These are phyloP conservation scores for Chiloscyllium punctatum DNA, from an alignment of 2,797 vertebrate genomes.

Conservation along the genomic window DNA sequence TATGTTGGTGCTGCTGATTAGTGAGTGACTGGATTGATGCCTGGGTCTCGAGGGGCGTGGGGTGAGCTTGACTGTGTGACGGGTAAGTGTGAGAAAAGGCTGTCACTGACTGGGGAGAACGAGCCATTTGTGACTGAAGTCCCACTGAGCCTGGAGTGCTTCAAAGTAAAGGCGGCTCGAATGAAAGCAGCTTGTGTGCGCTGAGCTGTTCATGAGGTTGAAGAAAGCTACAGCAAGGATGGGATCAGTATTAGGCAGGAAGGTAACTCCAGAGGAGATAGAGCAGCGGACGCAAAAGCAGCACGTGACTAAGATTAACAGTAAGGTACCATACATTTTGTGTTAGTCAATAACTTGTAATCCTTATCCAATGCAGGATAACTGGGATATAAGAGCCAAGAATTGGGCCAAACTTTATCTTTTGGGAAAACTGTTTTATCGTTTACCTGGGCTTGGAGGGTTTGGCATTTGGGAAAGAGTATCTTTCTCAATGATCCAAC, in stretches of 20 bases:
- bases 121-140: background rate
- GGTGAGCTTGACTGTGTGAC: background rate
- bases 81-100: background rate
- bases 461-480: background rate
- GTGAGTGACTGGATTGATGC: background rate
- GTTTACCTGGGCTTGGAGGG: background rate
- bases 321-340: constrained; percentile 63
- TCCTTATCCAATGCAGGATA: background rate
- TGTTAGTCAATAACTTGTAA: background rate
- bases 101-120: background rate
- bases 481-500: background rate
- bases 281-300: constrained; percentile 53
- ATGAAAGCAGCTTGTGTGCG: background rate
- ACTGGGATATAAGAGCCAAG: too few relatives aligned
- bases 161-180: background rate
- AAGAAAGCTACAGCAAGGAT: background rate
- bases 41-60: background rate
- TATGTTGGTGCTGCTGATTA: background rate
- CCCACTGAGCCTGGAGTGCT: background rate
- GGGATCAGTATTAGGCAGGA: constrained; percentile 21
- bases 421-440: background rate
- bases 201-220: background rate
- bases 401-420: background rate
- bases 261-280: constrained; percentile 53
- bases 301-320: constrained; percentile 65